Base-by-base conservation (phyloP, 2,888 invertebrate species). In the Melipona beecheii region DNA sequence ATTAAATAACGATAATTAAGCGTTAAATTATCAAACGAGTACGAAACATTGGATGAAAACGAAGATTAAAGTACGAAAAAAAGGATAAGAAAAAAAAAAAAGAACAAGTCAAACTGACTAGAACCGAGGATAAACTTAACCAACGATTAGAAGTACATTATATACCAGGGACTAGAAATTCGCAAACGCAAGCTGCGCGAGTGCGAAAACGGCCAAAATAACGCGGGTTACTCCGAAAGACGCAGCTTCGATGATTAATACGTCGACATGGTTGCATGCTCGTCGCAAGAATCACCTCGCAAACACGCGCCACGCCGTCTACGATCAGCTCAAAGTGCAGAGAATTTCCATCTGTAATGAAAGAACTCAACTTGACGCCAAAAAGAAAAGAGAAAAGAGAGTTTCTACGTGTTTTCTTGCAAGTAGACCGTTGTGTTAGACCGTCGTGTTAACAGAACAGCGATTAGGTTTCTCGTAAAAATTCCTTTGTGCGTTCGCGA, bases 91-190 rank as follows among this genome's bases (percentile, higher is more conserved):
- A 77, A 2, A 19, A 49, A 52, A 83, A 79, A 76, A 82, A 73
- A 74, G 74, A 72, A 78, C 65, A 64, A 64, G 64, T 81, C 50
- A 62, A 64, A 50, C 62, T 88, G 87, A 88, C 87, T 88, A 88
- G 87, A 87, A 78, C 36, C 56, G 66, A 76, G 69, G 58, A 64
- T 70, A 43, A 15, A 83, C 43, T 58, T 77, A 86, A 85, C 82
- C 81, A 76, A 83, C 74, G 89, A 91, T 90, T 90, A 91, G 89
- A 91, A 88, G 87, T 60, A 60, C 60, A 17, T 31, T 6, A 81
- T 6, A 81, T 85, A 85, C 82, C 84, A 75, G 81, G 75, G 91
- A 91, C 91, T 91, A 91, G 91, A 91, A 89, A 87, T 60, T 65
- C 75, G 66, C 60, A 54, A 73, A 66, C 75, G 60, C 52, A 50